A percentile compares a stretch with the other conserved stretches of the same genome.
phyloP scores from a whole-genome alignment of 1,140 invertebrate genomes.

The Trichomalopsis sarcophagae region DNA sequence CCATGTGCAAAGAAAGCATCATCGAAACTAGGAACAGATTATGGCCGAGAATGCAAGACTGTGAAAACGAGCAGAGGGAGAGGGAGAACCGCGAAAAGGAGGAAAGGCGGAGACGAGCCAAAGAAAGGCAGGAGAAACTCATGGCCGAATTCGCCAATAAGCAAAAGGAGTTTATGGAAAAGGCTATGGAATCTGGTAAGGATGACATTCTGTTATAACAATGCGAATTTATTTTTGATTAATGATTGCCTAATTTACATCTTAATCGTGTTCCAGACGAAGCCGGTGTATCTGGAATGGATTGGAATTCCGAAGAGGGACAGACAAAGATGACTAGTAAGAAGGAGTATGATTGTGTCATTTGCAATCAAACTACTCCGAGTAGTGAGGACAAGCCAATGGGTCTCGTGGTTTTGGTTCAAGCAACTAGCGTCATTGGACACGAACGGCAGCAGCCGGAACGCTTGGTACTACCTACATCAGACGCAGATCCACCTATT shows the following conservation, averaged over 20 bases:
- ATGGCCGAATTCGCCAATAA: conserved; percentile 95
- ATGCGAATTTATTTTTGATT: not conserved
- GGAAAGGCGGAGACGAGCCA: conserved; percentile 87
- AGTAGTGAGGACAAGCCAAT: conserved; percentile 91
- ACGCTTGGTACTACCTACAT: conserved; percentile 79
- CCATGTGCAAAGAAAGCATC: conserved; percentile 81
- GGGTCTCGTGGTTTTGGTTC: conserved; percentile 91
- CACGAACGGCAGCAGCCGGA: conserved; percentile 81
- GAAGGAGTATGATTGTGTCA: conserved; percentile 95
- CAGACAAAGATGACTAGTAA: conserved; percentile 74
- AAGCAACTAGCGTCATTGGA: conserved; percentile 88
- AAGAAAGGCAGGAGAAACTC: conserved; percentile 91
- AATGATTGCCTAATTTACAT: not conserved
- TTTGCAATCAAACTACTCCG: conserved; percentile 93
- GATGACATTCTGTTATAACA: conserved; percentile 13
- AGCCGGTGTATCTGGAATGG: conserved; percentile 77
- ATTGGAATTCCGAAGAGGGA: conserved; percentile 80
- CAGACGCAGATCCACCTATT: conserved; percentile 77
- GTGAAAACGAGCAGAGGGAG: conserved; percentile 83
- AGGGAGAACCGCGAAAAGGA: conserved; percentile 85
- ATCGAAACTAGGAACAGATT: conserved; percentile 81
- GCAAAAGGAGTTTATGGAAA: conserved; percentile 94
- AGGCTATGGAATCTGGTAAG: conserved; percentile 82
- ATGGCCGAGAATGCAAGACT: conserved; percentile 87
- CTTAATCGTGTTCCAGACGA: conserved; percentile 64